Evolutionary conservation across 2,113 vertebrate species (phyloP).

Genomic region (Psittacus erithacus): DNA sequence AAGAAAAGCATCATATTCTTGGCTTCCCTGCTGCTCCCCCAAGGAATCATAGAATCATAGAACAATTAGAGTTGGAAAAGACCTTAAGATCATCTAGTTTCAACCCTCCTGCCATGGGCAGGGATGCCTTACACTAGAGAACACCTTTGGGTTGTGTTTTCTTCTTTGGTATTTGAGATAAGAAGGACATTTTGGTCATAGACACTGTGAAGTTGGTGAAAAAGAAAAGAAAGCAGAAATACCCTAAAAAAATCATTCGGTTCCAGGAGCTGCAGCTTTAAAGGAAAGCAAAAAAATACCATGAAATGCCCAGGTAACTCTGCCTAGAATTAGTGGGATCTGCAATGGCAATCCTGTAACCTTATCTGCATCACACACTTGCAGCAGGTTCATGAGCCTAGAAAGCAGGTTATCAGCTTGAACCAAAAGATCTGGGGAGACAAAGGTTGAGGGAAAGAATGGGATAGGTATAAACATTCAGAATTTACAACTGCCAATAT

Average conservation of each 20-base stretch:
- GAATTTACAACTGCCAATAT: neutral
- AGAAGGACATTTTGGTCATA: neutral
- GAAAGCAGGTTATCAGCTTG: neutral
- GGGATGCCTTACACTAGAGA: neutral
- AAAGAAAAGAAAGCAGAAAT: neutral
- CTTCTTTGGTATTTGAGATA: neutral
- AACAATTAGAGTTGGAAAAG: neutral
- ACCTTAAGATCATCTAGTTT: neutral
- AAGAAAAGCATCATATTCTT: fast-evolving
- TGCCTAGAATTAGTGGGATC: neutral
- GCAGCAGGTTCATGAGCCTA: neutral
- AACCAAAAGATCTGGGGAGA: neutral
- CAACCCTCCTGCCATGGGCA: neutral
- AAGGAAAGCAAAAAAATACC: neutral
- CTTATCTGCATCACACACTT: neutral
- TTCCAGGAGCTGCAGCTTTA: neutral
- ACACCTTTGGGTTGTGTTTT: neutral
- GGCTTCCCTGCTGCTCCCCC: neutral
- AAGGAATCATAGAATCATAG: neutral
- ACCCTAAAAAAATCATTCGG: neutral
- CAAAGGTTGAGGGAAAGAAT: neutral
- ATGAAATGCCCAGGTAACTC: fast-evolving
- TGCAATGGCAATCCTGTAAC: neutral
- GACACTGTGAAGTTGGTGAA: neutral
- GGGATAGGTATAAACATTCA: neutral